Evolutionary conservation across 1,140 invertebrate species (phyloP), one percentile per base, ranked within the genome.

Genomic region (Brachystomella parvula): DNA sequence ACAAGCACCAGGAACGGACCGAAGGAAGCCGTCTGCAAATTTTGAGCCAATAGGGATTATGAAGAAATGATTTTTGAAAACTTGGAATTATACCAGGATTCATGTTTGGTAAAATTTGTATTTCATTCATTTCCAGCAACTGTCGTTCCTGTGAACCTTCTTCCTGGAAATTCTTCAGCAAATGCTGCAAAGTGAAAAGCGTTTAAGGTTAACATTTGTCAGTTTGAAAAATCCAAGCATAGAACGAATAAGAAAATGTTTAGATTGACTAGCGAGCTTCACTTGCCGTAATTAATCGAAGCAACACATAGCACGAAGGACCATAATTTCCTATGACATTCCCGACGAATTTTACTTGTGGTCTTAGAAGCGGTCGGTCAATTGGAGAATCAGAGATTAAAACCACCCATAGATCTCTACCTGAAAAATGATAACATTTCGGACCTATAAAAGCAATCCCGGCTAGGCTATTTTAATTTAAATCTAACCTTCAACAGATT

Each of bases 311-410:
- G 63, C 71, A 73, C 30, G 64, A 62, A 15, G 71, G 62, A 0
- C 71, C 71, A 0, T 66, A 69, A 57, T 64, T 39, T 44, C 71
- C 71, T 60, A 67, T 71, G 12, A 73, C 62, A 61, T 73, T 73
- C 44, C 71, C 71, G 29, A 73, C 67, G 31, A 70, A 71, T 63
- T 73, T 73, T 9, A 71, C 62, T 71, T 73, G 69, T 26, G 69
- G 71, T 56, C 64, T 47, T 2, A 73, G 61, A 9, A 68, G 6
- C 12, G 71, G 68, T 53, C 68, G 44, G 12, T 64, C 33, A 30
- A 64, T 31, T 0, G 66, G 62, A 39, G 47, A n/a, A 39, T 68
- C 66, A n/a, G 64, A 63, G 39, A 73, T 33, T 29, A 68, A 59
- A 56, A 70, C 61, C 2, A 64, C 59, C 71, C 71, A 73, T 28